Base-by-base conservation (phyloP, 1,140 invertebrate genomes). In the Halyomorpha halys region DNA sequence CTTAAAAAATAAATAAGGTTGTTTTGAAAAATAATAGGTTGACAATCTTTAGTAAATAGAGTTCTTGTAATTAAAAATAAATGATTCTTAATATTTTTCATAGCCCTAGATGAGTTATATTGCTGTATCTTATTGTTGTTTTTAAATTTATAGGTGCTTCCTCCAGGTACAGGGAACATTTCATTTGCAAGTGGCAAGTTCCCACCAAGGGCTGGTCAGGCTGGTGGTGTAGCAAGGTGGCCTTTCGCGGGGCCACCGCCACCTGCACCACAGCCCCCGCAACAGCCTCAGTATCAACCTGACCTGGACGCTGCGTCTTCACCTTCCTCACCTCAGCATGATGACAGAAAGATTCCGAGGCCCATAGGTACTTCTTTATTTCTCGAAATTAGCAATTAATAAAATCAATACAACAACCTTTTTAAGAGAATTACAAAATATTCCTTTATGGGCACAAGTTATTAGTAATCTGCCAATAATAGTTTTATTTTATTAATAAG, bases 291-390 rank as follows among this genome's bases (percentile, higher is more conserved):
- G 34, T 39, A 56, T 23, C 53, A 25, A 15, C 53, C 53, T 4
- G 53, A 56, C 23, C 53, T 56, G 11, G 53, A 56, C 15, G 18
- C 53, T 25, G 23, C 53, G 1, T 56, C 53, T 60, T 82, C 83
- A 53, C 81, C 83, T n/a, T 77, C 81, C 27, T 82, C 84, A 76
- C 83, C 82, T 45, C 80, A 82, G 1, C 80, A 79, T 56, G 84
- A 88, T 70, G 84, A 86, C 69, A 79, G 86, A 47, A 87, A 88
- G 71, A 80, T 83, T 68, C 68, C 68, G n/a, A 85, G 85, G 9
- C 86, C 87, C 19, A 89, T 89, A 70, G 87, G 87, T 68, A 89
- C n/a, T n/a, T 47, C 3, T n/a, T 5, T 47, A n/a, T 47, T 15
- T n/a, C 45, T n/a, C 3, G 45, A n/a, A 47, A 47, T 47, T 18